These are phyloP conservation scores for Sarcophilus harrisii DNA, from an alignment of 2,797 vertebrate genomes.

Conservation along the genomic window DNA sequence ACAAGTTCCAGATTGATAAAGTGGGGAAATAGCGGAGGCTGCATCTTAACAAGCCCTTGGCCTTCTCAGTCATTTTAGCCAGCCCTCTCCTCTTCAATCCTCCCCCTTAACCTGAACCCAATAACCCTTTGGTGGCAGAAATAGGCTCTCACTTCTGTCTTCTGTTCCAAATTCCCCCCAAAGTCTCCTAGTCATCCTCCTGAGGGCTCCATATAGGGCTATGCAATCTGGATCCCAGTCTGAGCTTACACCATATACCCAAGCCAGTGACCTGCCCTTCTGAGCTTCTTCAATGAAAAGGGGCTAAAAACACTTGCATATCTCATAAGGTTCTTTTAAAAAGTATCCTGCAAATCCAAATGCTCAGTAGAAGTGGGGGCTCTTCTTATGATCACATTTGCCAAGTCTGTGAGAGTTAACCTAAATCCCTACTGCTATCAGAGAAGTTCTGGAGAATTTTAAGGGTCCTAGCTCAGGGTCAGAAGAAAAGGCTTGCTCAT, in stretches of 20 bases:
- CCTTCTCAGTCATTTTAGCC: background rate
- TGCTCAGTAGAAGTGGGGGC: background rate
- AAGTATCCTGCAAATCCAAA: background rate
- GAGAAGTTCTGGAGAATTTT: background rate
- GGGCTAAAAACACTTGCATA: background rate
- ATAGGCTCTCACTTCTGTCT: background rate
- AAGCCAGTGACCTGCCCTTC: background rate
- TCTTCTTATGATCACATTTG: background rate
- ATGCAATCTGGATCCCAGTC: background rate
- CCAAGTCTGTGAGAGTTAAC: background rate
- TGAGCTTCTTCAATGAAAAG: background rate
- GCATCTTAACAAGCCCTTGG: slow-evolving; percentile 6
- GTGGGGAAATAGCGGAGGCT: background rate
- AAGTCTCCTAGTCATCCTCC: background rate
- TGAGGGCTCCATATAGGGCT: background rate
- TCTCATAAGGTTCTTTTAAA: background rate
- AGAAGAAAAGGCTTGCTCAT: background rate
- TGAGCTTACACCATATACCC: background rate
- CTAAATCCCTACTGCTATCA: background rate
- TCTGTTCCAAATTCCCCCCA: background rate
- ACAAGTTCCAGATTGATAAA: slow-evolving; percentile 66
- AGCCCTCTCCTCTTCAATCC: background rate
- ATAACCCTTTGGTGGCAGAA: background rate
- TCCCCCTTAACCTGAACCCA: background rate
- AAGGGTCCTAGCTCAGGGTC: background rate